Evolutionary conservation across 1,140 invertebrate genomes (phyloP).

Genomic region (Monochamus saltuarius): DNA sequence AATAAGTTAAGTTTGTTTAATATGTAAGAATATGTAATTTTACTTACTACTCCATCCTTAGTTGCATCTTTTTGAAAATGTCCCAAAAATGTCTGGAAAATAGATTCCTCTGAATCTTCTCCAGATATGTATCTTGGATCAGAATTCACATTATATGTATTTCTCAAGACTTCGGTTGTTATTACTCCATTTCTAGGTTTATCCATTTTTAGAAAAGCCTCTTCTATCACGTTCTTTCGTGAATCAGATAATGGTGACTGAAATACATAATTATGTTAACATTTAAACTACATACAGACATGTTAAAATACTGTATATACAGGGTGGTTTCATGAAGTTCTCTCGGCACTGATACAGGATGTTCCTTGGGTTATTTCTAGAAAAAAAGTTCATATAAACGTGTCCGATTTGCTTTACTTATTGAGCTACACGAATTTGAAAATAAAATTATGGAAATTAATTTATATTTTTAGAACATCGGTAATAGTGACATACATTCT

Average conservation of each 20-base stretch:
- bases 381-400: too few relatives aligned
- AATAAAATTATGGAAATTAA: too few relatives aligned
- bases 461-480: too few relatives aligned
- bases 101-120: slow-evolving; percentile 84
- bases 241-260: slow-evolving; percentile 85
- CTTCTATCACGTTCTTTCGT: slow-evolving; percentile 72
- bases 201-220: slow-evolving; percentile 89
- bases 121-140: slow-evolving; percentile 86
- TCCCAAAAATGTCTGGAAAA: slow-evolving; percentile 80
- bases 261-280: slow-evolving; percentile 41
- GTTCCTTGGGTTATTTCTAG: too few relatives aligned
- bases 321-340: too few relatives aligned
- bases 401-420: too few relatives aligned
- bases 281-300: too few relatives aligned
- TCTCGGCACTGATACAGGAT: too few relatives aligned
- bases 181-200: slow-evolving; percentile 82
- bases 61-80: slow-evolving; percentile 82
- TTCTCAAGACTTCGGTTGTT: slow-evolving; percentile 80
- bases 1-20: slow-evolving; percentile 5
- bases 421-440: too few relatives aligned
- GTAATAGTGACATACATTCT: too few relatives aligned
- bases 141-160: slow-evolving; percentile 77
- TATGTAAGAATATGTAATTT: slow-evolving; percentile 7
- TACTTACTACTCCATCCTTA: slow-evolving; percentile 77
- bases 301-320: too few relatives aligned